Base-by-base conservation (phyloP, 2,113 vertebrate species). In the Rhea pennata region DNA sequence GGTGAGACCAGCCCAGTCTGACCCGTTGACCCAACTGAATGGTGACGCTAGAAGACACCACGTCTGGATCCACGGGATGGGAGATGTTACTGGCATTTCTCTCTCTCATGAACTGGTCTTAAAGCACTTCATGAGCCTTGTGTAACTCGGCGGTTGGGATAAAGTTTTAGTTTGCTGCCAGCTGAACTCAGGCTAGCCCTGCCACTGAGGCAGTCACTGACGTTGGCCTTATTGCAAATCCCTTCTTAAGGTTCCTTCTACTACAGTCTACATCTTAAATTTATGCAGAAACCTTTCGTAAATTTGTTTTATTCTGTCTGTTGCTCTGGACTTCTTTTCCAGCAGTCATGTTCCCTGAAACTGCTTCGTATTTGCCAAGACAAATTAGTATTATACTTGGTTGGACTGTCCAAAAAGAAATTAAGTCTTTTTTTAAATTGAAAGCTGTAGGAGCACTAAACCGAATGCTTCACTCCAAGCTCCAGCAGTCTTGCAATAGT, bases 391-490 rank as follows among this genome's bases (percentile, higher is more conserved):
- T 56, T 91, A n/a, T 22, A 42, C 50, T 51, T 50, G 84, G 87
- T 91, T 93, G 87, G 80, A 82, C 86, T 93, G 85, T 84, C 66
- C 89, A 94, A 96, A 93, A 90, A 73, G 88, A 97, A 97, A 97
- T 91, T 83, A 54, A 93, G 64, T 87, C 93, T 94, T 80, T 95
- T 97, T 81, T 92, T 96, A 78, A 90, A 84, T 97, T 92, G 94
- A 96, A 97, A 96, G 96, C 92, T 79, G 73, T 94, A 96, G 90
- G 90, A 94, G 94, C 88, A 95, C 87, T 96, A 94, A 95, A 94
- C 85, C 84, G 87, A 97, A 89, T 92, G 77, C 97, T 97, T 97
- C 95, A 96, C 97, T 97, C 95, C 73, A 92, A 96, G 74, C 79
- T 90, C 67, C 84, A 97, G 96, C 97, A 97, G 93, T 97, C 93